Conservation (phyloP, 2,888 invertebrate species). For the Desoria tigrina region DNA sequence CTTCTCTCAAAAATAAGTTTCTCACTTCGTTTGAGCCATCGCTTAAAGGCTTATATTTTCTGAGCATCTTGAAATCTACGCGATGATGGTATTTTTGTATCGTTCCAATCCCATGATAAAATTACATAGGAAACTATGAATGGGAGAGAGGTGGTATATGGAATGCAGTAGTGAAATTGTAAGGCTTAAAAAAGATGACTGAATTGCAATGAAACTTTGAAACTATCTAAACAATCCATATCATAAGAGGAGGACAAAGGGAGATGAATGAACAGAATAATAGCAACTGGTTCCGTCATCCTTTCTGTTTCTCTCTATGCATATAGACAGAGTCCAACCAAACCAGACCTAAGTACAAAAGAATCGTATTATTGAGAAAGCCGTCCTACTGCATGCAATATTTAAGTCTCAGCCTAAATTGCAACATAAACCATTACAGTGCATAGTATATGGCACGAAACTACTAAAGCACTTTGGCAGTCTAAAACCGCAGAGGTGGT, state of each 20-base stretch:
- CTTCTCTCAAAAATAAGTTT: too few relatives aligned
- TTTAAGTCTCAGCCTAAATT: constrained; percentile 1
- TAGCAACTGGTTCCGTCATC: too few relatives aligned
- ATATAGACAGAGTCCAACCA: neutral
- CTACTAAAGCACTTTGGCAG: neutral
- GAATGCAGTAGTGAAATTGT: neutral
- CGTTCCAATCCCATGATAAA: too few relatives aligned
- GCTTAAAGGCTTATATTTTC: too few relatives aligned
- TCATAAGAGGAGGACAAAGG: constrained; percentile 3
- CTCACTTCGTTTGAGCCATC: too few relatives aligned
- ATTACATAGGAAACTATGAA: too few relatives aligned
- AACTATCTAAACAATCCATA: constrained; percentile 6
- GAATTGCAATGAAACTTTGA: constrained; percentile 4
- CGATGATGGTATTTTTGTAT: too few relatives aligned
- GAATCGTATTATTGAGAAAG: neutral
- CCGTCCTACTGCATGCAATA: neutral
- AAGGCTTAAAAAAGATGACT: neutral
- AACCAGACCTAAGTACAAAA: too few relatives aligned
- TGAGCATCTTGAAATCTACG: too few relatives aligned
- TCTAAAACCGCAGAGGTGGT: neutral
- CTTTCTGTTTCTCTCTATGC: neutral
- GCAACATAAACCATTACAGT: neutral
- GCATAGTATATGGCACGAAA: neutral
- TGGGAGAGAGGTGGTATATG: neutral
- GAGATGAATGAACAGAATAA: constrained; percentile 7